Conservation (phyloP, 2,888 invertebrate genomes). For the Amiota minor region DNA sequence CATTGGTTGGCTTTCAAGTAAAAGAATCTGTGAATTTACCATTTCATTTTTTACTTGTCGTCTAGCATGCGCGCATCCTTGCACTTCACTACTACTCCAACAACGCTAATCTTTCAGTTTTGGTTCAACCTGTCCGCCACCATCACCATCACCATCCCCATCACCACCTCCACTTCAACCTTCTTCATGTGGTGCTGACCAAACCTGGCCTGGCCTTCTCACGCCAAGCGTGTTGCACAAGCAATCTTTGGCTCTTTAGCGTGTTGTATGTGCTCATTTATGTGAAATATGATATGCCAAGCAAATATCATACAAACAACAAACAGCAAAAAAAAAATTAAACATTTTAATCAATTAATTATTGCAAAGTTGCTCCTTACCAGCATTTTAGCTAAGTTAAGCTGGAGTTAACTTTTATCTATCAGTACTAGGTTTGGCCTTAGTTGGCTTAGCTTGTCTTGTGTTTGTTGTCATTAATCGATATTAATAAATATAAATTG, state of each 20-base stretch:
- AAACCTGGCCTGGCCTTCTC: slow-evolving; percentile 31
- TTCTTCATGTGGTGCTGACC: no score
- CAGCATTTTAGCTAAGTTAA: no score
- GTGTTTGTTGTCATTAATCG: slow-evolving; percentile 58
- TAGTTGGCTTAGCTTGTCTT: slow-evolving; percentile 37
- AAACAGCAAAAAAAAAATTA: slow-evolving; percentile 31
- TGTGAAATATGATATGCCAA: slow-evolving; percentile 69
- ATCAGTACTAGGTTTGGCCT: slow-evolving; percentile 1
- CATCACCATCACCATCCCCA: neutral
- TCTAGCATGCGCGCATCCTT: slow-evolving; percentile 36
- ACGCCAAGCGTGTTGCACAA: slow-evolving; percentile 35
- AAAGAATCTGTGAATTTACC: slow-evolving; percentile 53
- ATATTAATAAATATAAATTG: slow-evolving; percentile 37
- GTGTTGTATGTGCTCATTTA: slow-evolving; percentile 67
- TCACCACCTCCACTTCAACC: slow-evolving; percentile 28
- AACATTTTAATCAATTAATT: slow-evolving; percentile 72
- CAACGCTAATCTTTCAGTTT: slow-evolving; percentile 35
- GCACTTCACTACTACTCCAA: slow-evolving; percentile 28
- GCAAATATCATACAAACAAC: slow-evolving; percentile 54
- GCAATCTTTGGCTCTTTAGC: slow-evolving; percentile 65
- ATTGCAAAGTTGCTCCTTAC: slow-evolving; percentile 28
- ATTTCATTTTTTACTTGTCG: slow-evolving; percentile 8
- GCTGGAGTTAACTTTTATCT: neutral
- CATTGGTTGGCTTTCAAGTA: slow-evolving; percentile 45
- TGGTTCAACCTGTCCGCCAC: slow-evolving; percentile 24